Conservation (phyloP, 2,797 vertebrate species). For the Sorex maritimensis region DNA sequence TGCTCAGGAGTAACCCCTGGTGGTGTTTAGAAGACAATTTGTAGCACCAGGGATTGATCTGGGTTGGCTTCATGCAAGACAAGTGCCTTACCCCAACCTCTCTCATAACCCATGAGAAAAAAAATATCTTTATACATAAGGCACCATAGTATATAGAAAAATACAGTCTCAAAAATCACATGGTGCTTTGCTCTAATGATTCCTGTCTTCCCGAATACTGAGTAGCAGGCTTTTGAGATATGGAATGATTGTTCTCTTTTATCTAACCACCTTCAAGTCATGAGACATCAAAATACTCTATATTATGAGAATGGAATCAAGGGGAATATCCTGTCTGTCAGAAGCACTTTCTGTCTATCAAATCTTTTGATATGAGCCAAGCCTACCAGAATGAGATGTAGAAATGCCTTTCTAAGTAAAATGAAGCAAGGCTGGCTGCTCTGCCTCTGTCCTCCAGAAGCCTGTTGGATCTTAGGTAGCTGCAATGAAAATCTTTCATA, state of each 20-base stretch:
- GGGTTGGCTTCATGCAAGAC: too few species aligned
- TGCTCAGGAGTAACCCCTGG: too few species aligned
- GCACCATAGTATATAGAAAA: slow-evolving; percentile 40
- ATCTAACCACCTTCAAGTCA: slow-evolving; percentile 74
- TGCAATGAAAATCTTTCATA: not conserved
- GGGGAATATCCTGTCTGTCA: slow-evolving; percentile 42
- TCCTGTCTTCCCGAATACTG: slow-evolving; percentile 46
- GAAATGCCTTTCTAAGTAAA: slow-evolving; percentile 30
- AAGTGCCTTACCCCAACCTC: too few species aligned
- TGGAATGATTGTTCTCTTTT: slow-evolving; percentile 64
- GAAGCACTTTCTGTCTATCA: slow-evolving; percentile 68
- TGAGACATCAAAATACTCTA: slow-evolving; percentile 73
- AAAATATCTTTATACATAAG: not conserved
- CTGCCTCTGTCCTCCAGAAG: not conserved
- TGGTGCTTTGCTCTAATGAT: slow-evolving; percentile 7
- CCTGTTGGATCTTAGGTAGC: not conserved
- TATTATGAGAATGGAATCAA: slow-evolving; percentile 42
- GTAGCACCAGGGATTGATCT: too few species aligned
- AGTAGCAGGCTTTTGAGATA: slow-evolving; percentile 61
- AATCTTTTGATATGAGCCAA: slow-evolving; percentile 67
- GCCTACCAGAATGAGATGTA: not conserved
- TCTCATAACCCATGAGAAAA: too few species aligned
- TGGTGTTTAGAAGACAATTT: too few species aligned
- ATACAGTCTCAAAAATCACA: slow-evolving; percentile 30
- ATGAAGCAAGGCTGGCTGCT: not conserved